phyloP scores from a whole-genome alignment of 2,888 invertebrate genomes.

The Pterostichus madidus region DNA sequence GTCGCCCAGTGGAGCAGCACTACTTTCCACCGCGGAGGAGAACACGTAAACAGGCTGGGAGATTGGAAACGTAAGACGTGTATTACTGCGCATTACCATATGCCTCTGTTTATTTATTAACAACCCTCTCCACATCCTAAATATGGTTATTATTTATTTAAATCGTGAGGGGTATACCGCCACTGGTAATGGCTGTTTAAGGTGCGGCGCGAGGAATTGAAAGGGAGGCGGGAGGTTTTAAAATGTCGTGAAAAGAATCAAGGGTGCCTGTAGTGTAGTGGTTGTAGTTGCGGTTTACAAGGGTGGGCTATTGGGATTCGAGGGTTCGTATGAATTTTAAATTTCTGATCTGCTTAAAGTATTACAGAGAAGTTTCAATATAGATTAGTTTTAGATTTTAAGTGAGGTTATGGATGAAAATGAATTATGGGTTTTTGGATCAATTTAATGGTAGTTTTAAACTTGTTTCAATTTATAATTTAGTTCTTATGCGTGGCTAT shows the following conservation, averaged over 20 bases:
- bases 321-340: conserved; percentile 40
- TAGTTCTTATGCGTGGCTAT: no score
- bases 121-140: conserved; percentile 73
- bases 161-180: conserved; percentile 72
- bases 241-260: conserved; percentile 13
- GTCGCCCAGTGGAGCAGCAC: conserved; percentile 11
- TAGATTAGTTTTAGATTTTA: conserved; percentile 71
- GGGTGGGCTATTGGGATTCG: background rate
- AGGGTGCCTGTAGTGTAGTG: conserved; percentile 12
- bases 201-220: background rate
- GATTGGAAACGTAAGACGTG: conserved; percentile 69
- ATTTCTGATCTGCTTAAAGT: conserved; percentile 54
- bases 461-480: no score
- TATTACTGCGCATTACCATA: conserved; percentile 70
- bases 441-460: background rate
- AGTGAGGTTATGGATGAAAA: background rate
- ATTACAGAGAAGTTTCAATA: conserved; percentile 32
- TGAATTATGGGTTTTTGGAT: background rate
- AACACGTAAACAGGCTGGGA: conserved; percentile 46
- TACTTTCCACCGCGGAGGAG: background rate
- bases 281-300: conserved; percentile 21
- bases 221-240: background rate
- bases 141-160: conserved; percentile 75
- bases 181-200: conserved; percentile 68
- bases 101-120: conserved; percentile 72